phyloP scores from a whole-genome alignment of 2,888 invertebrate genomes.

The Synergus gifuensis region DNA sequence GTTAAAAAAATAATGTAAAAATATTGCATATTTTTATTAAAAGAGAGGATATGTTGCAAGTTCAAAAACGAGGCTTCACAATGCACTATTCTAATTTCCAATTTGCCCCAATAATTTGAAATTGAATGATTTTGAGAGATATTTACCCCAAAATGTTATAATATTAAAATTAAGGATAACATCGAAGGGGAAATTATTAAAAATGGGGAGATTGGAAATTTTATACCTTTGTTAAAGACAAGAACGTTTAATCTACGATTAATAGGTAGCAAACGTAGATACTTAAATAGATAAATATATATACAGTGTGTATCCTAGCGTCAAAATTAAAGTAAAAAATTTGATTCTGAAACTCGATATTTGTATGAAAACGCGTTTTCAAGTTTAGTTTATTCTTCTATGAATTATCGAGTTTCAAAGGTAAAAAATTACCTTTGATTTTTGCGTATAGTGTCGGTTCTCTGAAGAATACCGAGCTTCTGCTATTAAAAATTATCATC shows the following conservation, averaged over 20 bases:
- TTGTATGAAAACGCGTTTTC: background rate
- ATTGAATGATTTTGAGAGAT: background rate
- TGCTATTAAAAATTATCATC: background rate
- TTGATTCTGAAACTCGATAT: slow-evolving; percentile 30
- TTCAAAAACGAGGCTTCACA: too few species aligned
- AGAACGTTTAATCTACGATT: slow-evolving; percentile 11
- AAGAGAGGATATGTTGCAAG: background rate
- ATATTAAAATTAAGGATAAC: background rate
- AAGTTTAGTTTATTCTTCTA: background rate
- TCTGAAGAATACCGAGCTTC: background rate
- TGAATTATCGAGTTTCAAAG: slow-evolving; percentile 32
- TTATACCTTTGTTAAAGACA: background rate
- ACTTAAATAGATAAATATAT: slow-evolving; percentile 55
- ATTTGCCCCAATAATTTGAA: background rate
- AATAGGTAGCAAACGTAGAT: slow-evolving; percentile 40
- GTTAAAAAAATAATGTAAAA: background rate
- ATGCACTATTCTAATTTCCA: background rate
- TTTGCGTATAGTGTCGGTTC: background rate
- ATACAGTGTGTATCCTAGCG: slow-evolving; percentile 50
- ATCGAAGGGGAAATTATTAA: background rate
- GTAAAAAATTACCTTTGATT: background rate
- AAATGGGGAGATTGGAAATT: slow-evolving; percentile 9
- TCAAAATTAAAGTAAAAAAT: slow-evolving; percentile 27
- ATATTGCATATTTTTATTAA: background rate
- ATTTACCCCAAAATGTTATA: background rate